Conservation (phyloP, 1,140 invertebrate species). For the Zelostemma sp. region DNA sequence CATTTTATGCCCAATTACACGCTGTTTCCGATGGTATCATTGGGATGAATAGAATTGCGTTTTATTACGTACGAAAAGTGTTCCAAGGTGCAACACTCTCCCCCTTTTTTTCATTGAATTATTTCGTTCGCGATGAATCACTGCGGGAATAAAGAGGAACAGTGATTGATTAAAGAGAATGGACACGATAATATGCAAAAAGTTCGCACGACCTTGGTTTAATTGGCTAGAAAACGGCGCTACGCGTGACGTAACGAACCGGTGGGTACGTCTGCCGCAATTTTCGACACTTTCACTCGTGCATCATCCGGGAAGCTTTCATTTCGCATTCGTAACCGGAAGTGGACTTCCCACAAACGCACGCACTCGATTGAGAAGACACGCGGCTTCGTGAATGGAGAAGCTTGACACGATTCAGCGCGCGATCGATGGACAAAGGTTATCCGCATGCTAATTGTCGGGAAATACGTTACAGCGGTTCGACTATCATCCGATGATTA, state of each 20-base stretch:
- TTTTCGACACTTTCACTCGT: slow-evolving; percentile 9
- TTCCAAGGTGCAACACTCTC: too few relatives aligned
- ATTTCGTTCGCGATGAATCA: too few relatives aligned
- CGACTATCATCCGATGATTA: neutral
- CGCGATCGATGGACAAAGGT: slow-evolving; percentile 6
- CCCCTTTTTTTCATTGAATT: too few relatives aligned
- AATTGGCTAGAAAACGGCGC: slow-evolving; percentile 1
- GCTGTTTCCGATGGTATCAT: too few relatives aligned
- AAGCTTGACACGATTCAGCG: slow-evolving; percentile 9
- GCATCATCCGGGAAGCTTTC: slow-evolving; percentile 10
- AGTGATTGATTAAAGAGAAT: neutral
- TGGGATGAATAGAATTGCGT: too few relatives aligned
- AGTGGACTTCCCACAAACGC: slow-evolving; percentile 1
- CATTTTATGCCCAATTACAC: too few relatives aligned
- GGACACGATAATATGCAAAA: neutral
- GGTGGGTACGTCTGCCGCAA: neutral
- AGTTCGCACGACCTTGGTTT: neutral
- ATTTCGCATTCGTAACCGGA: slow-evolving; percentile 9
- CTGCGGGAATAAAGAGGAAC: too few relatives aligned
- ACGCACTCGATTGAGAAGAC: slow-evolving; percentile 12
- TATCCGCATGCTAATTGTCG: slow-evolving; percentile 7
- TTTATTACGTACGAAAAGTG: too few relatives aligned
- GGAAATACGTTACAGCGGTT: neutral
- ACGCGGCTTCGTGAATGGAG: slow-evolving; percentile 7
- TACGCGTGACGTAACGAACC: neutral